Evolutionary conservation across 2,888 invertebrate species (phyloP), one percentile per base, ranked within the genome.

Genomic region (Leucophora obtusa): DNA sequence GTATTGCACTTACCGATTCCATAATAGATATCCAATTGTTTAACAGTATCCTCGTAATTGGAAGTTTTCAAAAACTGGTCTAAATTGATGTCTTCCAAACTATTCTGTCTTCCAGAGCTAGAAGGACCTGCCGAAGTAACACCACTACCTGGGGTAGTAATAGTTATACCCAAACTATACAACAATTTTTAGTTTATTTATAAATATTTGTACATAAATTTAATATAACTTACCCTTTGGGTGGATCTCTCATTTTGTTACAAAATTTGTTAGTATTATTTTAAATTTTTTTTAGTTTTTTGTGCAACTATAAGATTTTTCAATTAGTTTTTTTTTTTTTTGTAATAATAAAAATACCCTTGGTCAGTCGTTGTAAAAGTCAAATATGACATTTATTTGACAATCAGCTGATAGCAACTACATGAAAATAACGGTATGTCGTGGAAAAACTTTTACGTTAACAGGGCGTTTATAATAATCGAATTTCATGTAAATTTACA

Each of bases 1-100:
- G 9, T 6, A 50, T n/a, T 14, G 7, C 38, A 84, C 91, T 91
- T 91, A 97, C 97, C 96, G 86, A 96, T 95, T 86, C 96, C 97
- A 93, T 98, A 98, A 89, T 97, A 98, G 86, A 96, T 95, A 91
- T 98, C 97, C 79, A 98, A 91, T 88, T 97, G 97, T 83, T 95
- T 93, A 0, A 98, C 96, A 7, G 96, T 96, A 85, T 97, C 96
- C 90, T 97, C 96, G 91, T 97, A 97, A 87, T 96, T 96, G 10
- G 94, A 94, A 66, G 95, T 93, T 91, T 96, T 96, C 47, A 96
- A 89, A 89, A 94, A 95, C 89, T 95, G 94, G 86, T 96, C 96
- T 60, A 95, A 91, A 90, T 94, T 94, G 76, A 94, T 92, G 84
- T 96, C 96, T 86, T 96, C 95, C 84, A 94, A 91, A 86, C 94